Base-by-base conservation (phyloP, 2,113 vertebrate genomes). In the Theristicus caerulescens region DNA sequence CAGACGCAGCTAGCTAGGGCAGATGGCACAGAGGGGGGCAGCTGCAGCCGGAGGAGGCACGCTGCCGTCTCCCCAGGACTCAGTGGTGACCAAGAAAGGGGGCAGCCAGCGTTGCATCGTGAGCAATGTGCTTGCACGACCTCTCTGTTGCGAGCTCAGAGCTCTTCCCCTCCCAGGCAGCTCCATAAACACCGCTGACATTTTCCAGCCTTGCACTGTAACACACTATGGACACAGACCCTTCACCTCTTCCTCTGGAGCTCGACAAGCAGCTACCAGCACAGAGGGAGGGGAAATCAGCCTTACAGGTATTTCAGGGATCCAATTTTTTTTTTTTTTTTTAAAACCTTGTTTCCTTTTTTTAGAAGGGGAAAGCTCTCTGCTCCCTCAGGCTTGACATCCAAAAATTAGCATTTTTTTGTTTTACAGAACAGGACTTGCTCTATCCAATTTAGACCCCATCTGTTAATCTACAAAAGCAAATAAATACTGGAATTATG, bases 341-440 rank as follows among this genome's bases (percentile, higher is more conserved):
- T 55, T 55, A 6, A 72, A 90, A 71, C 14, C 7, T 17, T 40
- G 15, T 32, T 94, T 88, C 42, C 17, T 6, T 77, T 72, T 51
- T 86, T n/a, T 19, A 82, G 40, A 66, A 52, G 18, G 85, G 26
- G 44, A 83, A 83, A 94, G 54, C 55, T 77, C 73, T 49, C 49
- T 47, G 21, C 38, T 94, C 80, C 94, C 77, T 85, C 55, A 77
- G 91, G 93, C 62, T 8, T 77, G n/a, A 94, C 78, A 96, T 77
- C 17, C 18, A 77, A 93, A 97, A 77, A 88, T 94, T 71, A 91
- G 87, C 67, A 78, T 80, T 51, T 93, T 62, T 91, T 95, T 94
- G 71, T 86, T 95, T 93, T 86, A 86, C 84, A 90, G 82, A 95
- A 73, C n/a, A 94, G 59, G 46, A 82, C 27, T 70, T 67, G 55